Percentiles rank a stretch among this genome's conserved stretches.
Evolutionary conservation across 2,797 vertebrate species (phyloP).

Genomic region (Dallia pectoralis): DNA sequence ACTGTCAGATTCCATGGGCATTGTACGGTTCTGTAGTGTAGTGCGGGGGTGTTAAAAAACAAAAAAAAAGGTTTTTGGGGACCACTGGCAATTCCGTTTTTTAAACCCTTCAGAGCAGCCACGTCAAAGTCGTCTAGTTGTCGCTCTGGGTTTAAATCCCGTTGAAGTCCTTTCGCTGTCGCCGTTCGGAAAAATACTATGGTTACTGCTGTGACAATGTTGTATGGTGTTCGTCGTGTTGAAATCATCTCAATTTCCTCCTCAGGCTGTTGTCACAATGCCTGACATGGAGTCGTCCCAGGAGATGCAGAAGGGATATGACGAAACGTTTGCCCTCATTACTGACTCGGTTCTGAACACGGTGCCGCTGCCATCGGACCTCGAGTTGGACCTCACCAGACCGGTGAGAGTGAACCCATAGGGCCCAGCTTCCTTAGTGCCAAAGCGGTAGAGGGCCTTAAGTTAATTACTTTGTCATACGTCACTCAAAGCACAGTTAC

Average conservation of each 20-base stretch:
- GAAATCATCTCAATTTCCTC: slow-evolving; percentile 26
- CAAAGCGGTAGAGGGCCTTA: too few species aligned
- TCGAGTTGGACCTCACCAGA: slow-evolving; percentile 62
- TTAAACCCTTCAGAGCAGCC: too few species aligned
- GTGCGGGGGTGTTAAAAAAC: background rate
- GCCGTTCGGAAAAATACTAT: background rate
- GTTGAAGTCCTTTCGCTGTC: background rate
- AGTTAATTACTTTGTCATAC: too few species aligned
- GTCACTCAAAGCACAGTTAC: too few species aligned
- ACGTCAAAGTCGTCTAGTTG: too few species aligned
- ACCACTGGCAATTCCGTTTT: too few species aligned
- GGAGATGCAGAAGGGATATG: slow-evolving; percentile 83
- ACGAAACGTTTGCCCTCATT: slow-evolving; percentile 73
- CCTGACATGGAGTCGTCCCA: slow-evolving; percentile 70
- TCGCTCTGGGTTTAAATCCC: background rate
- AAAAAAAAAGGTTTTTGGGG: too few species aligned
- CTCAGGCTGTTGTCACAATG: slow-evolving; percentile 79
- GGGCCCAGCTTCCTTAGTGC: too few species aligned
- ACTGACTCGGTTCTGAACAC: slow-evolving; percentile 74
- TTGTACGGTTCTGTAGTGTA: background rate
- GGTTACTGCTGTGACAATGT: background rate
- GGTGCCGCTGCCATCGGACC: slow-evolving; percentile 57
- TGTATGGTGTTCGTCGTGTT: background rate
- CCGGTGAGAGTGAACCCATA: slow-evolving; percentile 71
- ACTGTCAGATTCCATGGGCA: background rate